Percentiles rank a stretch among this genome's conserved stretches.
Conservation (phyloP, 92 coral and sea anemone species). For the Desmophyllum pertusum region DNA sequence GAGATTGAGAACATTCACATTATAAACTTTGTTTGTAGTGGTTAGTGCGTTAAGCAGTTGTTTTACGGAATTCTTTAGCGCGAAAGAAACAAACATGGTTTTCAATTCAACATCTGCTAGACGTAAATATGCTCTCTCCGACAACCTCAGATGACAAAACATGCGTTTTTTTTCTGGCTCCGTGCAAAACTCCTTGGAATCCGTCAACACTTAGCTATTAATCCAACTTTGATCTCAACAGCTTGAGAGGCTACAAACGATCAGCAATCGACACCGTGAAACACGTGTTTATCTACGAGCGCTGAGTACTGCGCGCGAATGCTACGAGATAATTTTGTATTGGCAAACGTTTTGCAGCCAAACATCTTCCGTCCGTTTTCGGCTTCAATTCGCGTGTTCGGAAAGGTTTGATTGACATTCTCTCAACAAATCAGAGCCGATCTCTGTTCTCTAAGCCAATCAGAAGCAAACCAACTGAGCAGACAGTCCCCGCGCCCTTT, state of each 20-base stretch:
- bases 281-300: background rate
- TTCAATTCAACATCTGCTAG: background rate
- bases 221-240: background rate
- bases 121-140: background rate
- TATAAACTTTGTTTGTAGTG: background rate
- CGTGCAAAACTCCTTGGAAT: background rate
- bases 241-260: background rate
- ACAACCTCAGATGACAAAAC: background rate
- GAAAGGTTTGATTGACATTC: background rate
- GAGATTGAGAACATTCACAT: background rate
- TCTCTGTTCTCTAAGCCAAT: background rate
- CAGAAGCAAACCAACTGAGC: background rate
- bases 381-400: background rate
- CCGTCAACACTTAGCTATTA: background rate
- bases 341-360: background rate
- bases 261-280: background rate
- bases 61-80: too few species aligned
- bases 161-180: background rate
- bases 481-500: background rate
- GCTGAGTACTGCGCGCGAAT: too few species aligned
- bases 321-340: background rate
- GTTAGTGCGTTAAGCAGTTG: background rate
- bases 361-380: background rate
- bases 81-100: background rate
- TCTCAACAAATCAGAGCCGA: background rate